Evolutionary conservation across 2,888 invertebrate genomes (phyloP), one percentile per base, ranked within the genome.

Genomic region (Hydriomena furcata): DNA sequence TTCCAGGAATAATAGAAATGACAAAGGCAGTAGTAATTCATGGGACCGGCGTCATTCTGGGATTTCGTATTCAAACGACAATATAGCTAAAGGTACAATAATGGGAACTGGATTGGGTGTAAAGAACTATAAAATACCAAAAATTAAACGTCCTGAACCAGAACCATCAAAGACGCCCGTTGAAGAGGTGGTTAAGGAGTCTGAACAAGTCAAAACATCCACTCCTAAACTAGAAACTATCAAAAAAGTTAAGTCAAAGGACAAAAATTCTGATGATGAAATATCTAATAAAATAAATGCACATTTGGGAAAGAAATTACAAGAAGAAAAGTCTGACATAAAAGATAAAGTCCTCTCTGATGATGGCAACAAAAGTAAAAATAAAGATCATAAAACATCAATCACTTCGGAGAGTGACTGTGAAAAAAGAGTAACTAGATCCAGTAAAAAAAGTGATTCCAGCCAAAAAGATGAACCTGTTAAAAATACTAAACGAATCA

Each of bases 41-140:
- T 55, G 56, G 28, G 59, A 53, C 7, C 40, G 45, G 5, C 35
- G 55, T 1, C 53, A 53, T 25, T 60, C 73, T 51, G 89, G 88
- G 7, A 85, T 88, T 36, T 76, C 84, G 4, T 89, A 88, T 70
- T 85, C 89, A 0, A 83, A 70, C 66, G 87, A 86, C 43, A 88
- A 84, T 53, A 85, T 88, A 52, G 81, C 83, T 2, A 85, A 77
- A 52, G 88, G 84, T 11, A 76, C 77, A 23, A 79, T 84, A 54
- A 73, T 88, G 54, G 74, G 81, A 30, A 71, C 82, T 12, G 82
- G 85, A 1, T 83, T 77, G 65, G 86, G 85, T 25, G 88, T 90
- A 0, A 87, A 82, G 71, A 91, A 90, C 65, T 91, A 88, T 55
- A 91, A 84, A 69, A 90, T 91, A 58, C 89, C 91, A 0, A 91